Conservation (phyloP, 2,113 vertebrate species). For the Opisthocomus hoazin region DNA sequence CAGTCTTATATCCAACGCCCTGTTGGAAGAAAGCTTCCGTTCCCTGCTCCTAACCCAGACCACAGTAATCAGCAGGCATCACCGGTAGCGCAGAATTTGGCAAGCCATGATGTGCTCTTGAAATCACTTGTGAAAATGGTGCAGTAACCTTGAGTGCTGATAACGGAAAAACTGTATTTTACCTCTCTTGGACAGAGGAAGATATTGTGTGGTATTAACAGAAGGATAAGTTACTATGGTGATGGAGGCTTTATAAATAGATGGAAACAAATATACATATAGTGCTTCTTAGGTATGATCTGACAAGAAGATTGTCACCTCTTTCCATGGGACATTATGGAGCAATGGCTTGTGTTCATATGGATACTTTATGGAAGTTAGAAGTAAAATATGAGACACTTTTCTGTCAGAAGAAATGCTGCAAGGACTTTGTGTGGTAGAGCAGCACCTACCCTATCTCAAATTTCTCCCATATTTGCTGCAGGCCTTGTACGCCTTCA, state of each 20-base stretch:
- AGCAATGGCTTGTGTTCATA: neutral
- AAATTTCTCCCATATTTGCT: rapidly evolving
- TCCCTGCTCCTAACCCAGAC: neutral
- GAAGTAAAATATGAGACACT: neutral
- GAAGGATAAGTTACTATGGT: slow-evolving; percentile 35
- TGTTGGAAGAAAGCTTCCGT: neutral
- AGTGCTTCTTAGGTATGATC: neutral
- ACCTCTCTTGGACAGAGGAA: neutral
- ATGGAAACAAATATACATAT: neutral
- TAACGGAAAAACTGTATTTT: neutral
- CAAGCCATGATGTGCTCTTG: neutral
- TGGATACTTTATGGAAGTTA: neutral
- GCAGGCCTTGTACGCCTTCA: neutral
- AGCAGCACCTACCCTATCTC: neutral
- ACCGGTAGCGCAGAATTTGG: neutral
- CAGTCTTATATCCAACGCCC: neutral
- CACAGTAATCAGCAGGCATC: neutral
- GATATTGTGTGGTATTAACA: neutral
- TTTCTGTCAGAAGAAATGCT: neutral
- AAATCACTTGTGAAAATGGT: neutral
- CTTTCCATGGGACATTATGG: neutral
- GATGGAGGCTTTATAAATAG: neutral
- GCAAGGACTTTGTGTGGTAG: neutral
- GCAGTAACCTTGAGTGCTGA: neutral
- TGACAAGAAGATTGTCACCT: neutral